Percentiles rank a stretch among this genome's conserved stretches.
phyloP scores from a whole-genome alignment of 1,140 invertebrate genomes.

The Drosophila mojavensis region DNA sequence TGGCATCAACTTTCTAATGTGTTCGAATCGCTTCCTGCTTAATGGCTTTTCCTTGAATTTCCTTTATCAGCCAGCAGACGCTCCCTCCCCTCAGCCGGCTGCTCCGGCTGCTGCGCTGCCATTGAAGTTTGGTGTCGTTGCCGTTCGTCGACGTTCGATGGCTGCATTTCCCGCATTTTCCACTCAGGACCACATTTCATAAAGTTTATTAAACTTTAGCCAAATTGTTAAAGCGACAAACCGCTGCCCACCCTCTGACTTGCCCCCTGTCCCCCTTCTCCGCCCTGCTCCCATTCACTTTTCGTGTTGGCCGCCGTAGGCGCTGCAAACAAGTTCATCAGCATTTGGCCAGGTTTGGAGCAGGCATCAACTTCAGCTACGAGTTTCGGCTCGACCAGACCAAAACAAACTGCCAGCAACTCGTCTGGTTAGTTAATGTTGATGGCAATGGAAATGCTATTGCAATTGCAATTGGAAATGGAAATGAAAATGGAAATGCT shows the following conservation, averaged over 20 bases:
- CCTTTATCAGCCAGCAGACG: slow-evolving; percentile 39
- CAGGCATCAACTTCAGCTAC: slow-evolving; percentile 4
- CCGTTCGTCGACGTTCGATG: neutral
- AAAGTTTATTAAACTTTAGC: slow-evolving; percentile 82
- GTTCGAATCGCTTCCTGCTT: slow-evolving; percentile 27
- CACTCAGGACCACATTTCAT: slow-evolving; percentile 79
- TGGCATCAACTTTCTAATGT: slow-evolving; percentile 38
- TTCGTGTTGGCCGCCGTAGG: slow-evolving; percentile 58
- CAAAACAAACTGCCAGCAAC: slow-evolving; percentile 65
- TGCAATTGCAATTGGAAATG: slow-evolving; percentile 25
- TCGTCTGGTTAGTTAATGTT: slow-evolving; percentile 35
- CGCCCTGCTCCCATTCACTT: slow-evolving; percentile 61
- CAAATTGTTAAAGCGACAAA: slow-evolving; percentile 78
- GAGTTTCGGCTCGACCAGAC: slow-evolving; percentile 15
- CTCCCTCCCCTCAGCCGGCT: neutral
- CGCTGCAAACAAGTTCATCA: slow-evolving; percentile 76
- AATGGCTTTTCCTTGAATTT: slow-evolving; percentile 20
- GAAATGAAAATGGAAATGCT: slow-evolving; percentile 45
- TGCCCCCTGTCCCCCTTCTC: neutral
- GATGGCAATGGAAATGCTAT: slow-evolving; percentile 47
- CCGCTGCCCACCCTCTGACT: slow-evolving; percentile 21
- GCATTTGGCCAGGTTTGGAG: slow-evolving; percentile 58
- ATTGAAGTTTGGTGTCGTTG: slow-evolving; percentile 61
- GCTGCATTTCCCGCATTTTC: slow-evolving; percentile 80
- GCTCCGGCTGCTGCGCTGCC: slow-evolving; percentile 14